These are phyloP conservation scores for Cinclus mexicanus DNA, from an alignment of 2,113 vertebrate genomes.

Conservation along the genomic window DNA sequence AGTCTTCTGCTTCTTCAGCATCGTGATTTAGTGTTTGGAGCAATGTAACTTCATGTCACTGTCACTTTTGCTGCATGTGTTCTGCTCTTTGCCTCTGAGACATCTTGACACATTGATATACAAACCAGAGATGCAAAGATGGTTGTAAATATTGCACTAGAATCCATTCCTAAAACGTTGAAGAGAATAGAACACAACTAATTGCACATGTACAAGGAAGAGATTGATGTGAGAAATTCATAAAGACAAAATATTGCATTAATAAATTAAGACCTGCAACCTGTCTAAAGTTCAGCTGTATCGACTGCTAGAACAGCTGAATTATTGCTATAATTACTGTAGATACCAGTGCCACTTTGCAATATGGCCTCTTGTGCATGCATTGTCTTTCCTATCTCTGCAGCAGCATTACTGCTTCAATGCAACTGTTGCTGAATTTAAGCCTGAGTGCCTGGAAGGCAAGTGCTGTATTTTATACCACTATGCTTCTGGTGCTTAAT, in stretches of 20 bases:
- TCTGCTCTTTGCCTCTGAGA: constrained; percentile 61
- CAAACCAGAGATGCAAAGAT: constrained; percentile 24
- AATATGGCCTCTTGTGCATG: neutral
- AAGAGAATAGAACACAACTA: neutral
- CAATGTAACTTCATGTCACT: constrained; percentile 36
- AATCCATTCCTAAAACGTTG: neutral
- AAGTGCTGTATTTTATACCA: neutral
- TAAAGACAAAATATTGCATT: constrained; percentile 32
- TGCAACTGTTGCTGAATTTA: constrained; percentile 34
- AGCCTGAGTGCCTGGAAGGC: neutral
- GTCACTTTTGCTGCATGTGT: constrained; percentile 35
- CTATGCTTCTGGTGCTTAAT: constrained; percentile 54
- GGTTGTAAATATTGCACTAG: constrained; percentile 37
- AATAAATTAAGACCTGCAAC: constrained; percentile 34
- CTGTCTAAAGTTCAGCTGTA: neutral
- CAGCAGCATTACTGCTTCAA: constrained; percentile 15
- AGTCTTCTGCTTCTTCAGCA: constrained; percentile 32
- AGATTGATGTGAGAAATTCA: constrained; percentile 22
- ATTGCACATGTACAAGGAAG: neutral
- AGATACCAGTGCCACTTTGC: constrained; percentile 9
- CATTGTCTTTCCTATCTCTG: neutral
- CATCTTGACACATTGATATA: constrained; percentile 57
- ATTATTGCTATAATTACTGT: neutral
- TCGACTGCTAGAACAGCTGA: neutral
- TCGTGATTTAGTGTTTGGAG: constrained; percentile 46